phyloP scores from a whole-genome alignment of 2,113 vertebrate species.

The Gulo gulo region DNA sequence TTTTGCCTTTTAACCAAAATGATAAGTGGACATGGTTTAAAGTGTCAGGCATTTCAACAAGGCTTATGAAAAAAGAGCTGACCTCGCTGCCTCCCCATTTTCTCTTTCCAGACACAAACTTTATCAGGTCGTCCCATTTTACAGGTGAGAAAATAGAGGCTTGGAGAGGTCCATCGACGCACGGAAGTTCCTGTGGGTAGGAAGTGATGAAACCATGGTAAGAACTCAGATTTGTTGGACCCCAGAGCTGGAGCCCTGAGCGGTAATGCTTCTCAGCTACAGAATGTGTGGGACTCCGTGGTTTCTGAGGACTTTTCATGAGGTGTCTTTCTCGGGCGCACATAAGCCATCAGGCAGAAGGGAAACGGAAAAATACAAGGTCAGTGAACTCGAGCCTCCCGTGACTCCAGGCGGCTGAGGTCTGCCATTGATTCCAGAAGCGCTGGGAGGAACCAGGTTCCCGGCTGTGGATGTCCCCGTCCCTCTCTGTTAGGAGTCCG shows the following conservation, averaged over 20 bases:
- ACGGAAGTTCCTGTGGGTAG: background rate
- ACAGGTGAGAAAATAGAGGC: background rate
- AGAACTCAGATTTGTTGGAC: background rate
- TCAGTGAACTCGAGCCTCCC: background rate
- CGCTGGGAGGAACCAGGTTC: background rate
- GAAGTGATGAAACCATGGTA: background rate
- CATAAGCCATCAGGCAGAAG: background rate
- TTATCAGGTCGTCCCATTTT: background rate
- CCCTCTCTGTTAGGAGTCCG: background rate
- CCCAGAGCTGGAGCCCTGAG: background rate
- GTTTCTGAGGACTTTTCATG: background rate
- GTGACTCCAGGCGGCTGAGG: background rate
- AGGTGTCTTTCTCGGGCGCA: background rate
- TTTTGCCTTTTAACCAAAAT: background rate
- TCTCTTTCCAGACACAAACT: background rate
- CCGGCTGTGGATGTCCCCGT: background rate
- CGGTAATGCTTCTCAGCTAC: background rate
- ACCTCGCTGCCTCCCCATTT: background rate
- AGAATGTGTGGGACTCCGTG: background rate
- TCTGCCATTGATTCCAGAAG: background rate
- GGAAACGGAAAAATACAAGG: background rate
- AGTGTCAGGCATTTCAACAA: background rate
- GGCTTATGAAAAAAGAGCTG: background rate
- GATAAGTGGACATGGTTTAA: background rate
- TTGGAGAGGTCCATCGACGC: background rate